These are phyloP conservation scores for Odontamblyopus rebecca DNA, from an alignment of 2,797 vertebrate species.

Conservation along the genomic window DNA sequence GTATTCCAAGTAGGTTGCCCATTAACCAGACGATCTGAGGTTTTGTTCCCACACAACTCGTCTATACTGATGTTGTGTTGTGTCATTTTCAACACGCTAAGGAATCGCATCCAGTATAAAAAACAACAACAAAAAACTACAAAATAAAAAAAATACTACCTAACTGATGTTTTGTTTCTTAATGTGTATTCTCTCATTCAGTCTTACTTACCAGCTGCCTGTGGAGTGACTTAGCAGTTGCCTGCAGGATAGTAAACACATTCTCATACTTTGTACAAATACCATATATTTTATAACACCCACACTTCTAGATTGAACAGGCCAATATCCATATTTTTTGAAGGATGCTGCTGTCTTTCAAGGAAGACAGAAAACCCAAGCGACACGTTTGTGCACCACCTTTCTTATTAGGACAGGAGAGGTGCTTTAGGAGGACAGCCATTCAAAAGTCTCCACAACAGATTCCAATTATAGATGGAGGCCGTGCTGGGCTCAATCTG, in stretches of 20 bases:
- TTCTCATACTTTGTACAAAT: no score
- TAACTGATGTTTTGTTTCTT: not conserved
- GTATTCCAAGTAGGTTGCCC: no score
- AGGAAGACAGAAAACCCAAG: conserved; percentile 41
- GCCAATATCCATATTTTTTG: conserved; percentile 49
- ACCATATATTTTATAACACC: not conserved
- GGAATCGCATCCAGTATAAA: no score
- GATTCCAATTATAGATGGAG: conserved; percentile 86
- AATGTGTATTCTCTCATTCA: no score
- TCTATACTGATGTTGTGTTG: no score
- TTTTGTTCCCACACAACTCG: no score
- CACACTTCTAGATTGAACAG: conserved; percentile 29
- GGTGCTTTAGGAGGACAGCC: conserved; percentile 51
- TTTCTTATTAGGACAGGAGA: conserved; percentile 67
- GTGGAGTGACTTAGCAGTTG: not conserved
- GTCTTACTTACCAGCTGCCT: not conserved
- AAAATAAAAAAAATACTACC: no score
- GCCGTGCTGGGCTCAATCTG: conserved; percentile 76
- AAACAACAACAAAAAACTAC: no score
- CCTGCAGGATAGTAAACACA: no score
- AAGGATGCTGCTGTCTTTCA: conserved; percentile 29
- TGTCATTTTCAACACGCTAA: no score
- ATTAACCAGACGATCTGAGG: no score
- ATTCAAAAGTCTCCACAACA: conserved; percentile 77
- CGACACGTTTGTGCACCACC: conserved; percentile 48